These are phyloP conservation scores for Tridacna gigas DNA, from an alignment of 2,888 invertebrate species.

Conservation along the genomic window DNA sequence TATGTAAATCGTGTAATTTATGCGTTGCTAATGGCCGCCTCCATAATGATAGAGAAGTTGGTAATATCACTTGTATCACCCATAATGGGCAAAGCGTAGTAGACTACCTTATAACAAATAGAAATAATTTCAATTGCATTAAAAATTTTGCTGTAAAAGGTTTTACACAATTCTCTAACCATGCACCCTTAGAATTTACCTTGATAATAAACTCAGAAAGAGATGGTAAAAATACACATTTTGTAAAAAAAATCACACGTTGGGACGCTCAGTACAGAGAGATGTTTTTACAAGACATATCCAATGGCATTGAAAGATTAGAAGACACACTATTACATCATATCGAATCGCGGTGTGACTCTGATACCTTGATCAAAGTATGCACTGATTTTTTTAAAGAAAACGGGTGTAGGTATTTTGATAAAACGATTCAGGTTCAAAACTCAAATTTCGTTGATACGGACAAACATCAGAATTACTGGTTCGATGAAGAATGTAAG, in stretches of 20 bases:
- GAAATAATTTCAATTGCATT: background rate
- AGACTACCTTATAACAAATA: slow-evolving; percentile 20
- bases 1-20: slow-evolving; percentile 26
- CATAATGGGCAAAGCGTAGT: slow-evolving; percentile 27
- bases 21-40: slow-evolving; percentile 14
- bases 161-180: slow-evolving; percentile 26
- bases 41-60: background rate
- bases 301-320: background rate
- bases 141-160: slow-evolving; percentile 4
- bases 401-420: background rate
- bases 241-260: background rate
- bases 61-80: slow-evolving; percentile 24
- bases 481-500: slow-evolving; percentile 8
- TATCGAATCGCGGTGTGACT: background rate
- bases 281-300: background rate
- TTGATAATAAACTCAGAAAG: background rate
- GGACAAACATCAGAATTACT: background rate
- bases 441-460: background rate
- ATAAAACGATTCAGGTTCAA: background rate
- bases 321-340: background rate
- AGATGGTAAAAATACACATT: background rate
- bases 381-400: background rate
- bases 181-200: slow-evolving; percentile 21
- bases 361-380: background rate
- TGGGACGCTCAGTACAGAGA: background rate